These are phyloP conservation scores for Pantherophis vulpinus DNA, from an alignment of 2,797 vertebrate genomes.

Conservation along the genomic window DNA sequence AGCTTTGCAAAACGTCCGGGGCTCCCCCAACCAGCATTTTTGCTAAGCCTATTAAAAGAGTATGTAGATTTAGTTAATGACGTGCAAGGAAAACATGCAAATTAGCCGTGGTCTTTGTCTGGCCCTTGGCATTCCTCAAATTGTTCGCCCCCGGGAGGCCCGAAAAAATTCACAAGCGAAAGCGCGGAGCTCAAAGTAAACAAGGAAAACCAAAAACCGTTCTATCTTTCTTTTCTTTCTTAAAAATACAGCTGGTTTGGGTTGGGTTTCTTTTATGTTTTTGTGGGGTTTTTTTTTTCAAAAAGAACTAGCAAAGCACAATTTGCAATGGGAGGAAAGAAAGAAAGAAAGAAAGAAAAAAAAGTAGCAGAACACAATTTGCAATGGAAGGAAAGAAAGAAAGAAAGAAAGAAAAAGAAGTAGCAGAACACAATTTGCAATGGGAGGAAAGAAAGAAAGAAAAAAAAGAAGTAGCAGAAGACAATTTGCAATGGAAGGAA, in stretches of 20 bases:
- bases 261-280: background rate
- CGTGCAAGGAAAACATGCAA: slow-evolving; percentile 1
- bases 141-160: background rate
- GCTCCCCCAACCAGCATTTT: background rate
- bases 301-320: background rate
- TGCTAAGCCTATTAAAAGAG: background rate
- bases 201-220: background rate
- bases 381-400: too few relatives aligned
- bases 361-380: too few relatives aligned
- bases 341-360: too few relatives aligned
- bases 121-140: background rate
- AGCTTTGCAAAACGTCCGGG: background rate
- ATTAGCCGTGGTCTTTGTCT: background rate
- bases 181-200: background rate
- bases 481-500: too few relatives aligned
- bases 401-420: too few relatives aligned
- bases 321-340: background rate
- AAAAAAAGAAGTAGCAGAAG: too few relatives aligned
- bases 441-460: too few relatives aligned
- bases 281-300: background rate
- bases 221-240: background rate
- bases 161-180: background rate
- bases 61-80: background rate
- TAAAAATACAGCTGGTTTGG: background rate
- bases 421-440: too few relatives aligned